Evolutionary conservation across 2,888 invertebrate species (phyloP).

Genomic region (Brachypterus glaber): DNA sequence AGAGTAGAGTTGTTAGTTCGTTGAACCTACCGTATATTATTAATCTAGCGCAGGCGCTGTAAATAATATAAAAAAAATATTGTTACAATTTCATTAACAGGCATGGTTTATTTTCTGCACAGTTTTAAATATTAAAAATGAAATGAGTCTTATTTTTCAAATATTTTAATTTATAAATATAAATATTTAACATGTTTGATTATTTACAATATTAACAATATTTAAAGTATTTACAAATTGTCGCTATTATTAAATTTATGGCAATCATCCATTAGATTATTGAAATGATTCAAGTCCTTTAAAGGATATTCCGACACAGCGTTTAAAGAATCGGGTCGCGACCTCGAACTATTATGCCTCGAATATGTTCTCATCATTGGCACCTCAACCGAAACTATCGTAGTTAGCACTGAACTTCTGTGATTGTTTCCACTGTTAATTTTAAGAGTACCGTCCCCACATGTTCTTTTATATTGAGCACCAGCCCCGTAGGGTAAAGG

Average conservation of each 20-base stretch:
- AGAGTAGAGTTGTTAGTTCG: too few relatives aligned
- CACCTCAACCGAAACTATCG: constrained; percentile 38
- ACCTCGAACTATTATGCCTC: constrained; percentile 26
- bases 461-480: constrained; percentile 32
- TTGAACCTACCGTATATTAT: too few relatives aligned
- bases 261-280: constrained; percentile 27
- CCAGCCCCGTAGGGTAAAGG: constrained; percentile 36
- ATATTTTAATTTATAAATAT: too few relatives aligned
- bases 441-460: neutral
- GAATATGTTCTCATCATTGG: constrained; percentile 32
- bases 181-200: too few relatives aligned
- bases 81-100: too few relatives aligned
- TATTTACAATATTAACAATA: too few relatives aligned
- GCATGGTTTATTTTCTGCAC: too few relatives aligned
- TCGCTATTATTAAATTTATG: constrained; percentile 28
- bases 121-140: too few relatives aligned
- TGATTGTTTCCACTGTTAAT: constrained; percentile 18
- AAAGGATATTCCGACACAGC: constrained; percentile 31
- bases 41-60: too few relatives aligned
- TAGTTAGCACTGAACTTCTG: constrained; percentile 28
- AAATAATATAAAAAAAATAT: too few relatives aligned
- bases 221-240: constrained; percentile 29
- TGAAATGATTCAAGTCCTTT: constrained; percentile 26
- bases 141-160: too few relatives aligned
- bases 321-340: constrained; percentile 28